These are phyloP conservation scores for Calypte anna DNA, from an alignment of 2,113 vertebrate species.

Conservation along the genomic window DNA sequence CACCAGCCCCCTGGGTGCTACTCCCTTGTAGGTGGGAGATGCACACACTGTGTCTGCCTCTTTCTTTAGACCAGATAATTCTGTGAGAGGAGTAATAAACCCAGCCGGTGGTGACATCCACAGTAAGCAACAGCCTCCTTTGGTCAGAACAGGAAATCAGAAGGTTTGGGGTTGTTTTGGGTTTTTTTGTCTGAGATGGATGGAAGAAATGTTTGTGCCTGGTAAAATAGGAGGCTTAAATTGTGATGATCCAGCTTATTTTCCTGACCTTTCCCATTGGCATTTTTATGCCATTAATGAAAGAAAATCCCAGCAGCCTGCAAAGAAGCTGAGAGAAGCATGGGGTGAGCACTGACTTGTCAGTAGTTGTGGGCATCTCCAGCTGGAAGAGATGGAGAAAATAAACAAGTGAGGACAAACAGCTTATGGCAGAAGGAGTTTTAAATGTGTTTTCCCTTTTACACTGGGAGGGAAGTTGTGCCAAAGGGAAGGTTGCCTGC, in stretches of 20 bases:
- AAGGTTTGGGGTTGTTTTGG: too few relatives aligned
- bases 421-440: constrained; percentile 40
- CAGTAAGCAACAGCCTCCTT: background rate
- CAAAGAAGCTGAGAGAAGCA: background rate
- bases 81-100: background rate
- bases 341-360: background rate
- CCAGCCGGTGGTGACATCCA: background rate
- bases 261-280: background rate
- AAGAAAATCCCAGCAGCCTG: background rate
- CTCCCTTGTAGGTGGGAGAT: background rate
- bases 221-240: background rate
- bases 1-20: rapidly evolving
- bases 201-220: background rate
- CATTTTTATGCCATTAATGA: background rate
- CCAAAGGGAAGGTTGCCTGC: constrained; percentile 34
- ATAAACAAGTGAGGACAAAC: constrained; percentile 3
- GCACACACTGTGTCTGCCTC: background rate
- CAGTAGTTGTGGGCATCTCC: background rate
- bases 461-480: background rate
- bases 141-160: background rate
- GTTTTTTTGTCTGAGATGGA: background rate
- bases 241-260: background rate
- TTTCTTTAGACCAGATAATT: background rate
- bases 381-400: background rate
- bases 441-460: constrained; percentile 28